Evolutionary conservation across 2,888 invertebrate genomes (phyloP).

Genomic region (Xestia sexstrigata): DNA sequence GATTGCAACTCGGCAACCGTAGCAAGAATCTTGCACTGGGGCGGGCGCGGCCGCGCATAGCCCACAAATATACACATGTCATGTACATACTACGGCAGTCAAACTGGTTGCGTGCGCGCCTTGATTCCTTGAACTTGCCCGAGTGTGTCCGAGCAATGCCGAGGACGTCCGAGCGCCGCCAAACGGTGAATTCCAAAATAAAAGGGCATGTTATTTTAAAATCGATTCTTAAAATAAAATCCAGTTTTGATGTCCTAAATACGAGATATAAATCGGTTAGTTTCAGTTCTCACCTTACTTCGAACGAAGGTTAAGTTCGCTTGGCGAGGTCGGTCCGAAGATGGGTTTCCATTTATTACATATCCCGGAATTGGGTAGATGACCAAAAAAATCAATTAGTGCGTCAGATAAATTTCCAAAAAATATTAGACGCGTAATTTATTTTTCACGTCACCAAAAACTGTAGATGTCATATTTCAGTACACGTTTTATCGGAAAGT

Average conservation of each 20-base stretch:
- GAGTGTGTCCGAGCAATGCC: slow-evolving; percentile 24
- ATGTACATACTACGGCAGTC: background rate
- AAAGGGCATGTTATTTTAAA: background rate
- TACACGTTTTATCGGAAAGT: no score
- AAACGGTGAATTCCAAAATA: background rate
- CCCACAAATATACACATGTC: background rate
- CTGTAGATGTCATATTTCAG: no score
- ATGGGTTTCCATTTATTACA: no score
- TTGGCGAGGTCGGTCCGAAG: background rate
- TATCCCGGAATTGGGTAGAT: no score
- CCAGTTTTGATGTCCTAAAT: background rate
- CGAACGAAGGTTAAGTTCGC: background rate
- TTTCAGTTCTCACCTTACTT: background rate
- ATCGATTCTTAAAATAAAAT: no score
- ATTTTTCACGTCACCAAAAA: no score
- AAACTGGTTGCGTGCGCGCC: slow-evolving; percentile 45
- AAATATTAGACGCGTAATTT: no score
- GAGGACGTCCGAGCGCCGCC: slow-evolving; percentile 4
- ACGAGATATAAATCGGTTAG: background rate
- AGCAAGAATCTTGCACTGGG: background rate
- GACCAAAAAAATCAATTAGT: no score
- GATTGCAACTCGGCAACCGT: slow-evolving; percentile 13
- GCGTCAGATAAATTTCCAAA: no score
- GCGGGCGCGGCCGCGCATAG: background rate
- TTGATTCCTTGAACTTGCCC: slow-evolving; percentile 59